Evolutionary conservation across 1,140 invertebrate genomes (phyloP).

Genomic region (Rhyzopertha dominica): DNA sequence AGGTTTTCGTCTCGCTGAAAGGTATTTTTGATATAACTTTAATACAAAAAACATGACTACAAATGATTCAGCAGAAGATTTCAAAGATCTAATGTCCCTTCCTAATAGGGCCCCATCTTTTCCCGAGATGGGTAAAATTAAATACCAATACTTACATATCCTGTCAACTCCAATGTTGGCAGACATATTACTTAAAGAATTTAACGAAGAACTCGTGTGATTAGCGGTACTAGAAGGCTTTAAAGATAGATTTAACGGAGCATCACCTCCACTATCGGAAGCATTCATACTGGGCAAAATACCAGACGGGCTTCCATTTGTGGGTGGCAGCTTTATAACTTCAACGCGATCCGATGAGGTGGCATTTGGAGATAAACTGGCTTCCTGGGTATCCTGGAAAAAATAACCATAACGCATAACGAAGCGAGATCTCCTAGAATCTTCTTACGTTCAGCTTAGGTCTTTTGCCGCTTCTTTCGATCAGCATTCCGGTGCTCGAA

Average conservation of each 20-base stretch:
- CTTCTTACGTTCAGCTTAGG: constrained; percentile 40
- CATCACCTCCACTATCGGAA: constrained; percentile 58
- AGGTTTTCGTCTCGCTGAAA: constrained; percentile 63
- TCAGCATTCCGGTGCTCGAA: constrained; percentile 42
- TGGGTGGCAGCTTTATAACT: constrained; percentile 68
- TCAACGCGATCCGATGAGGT: constrained; percentile 60
- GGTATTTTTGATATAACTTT: constrained; percentile 3
- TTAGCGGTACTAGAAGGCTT: constrained; percentile 56
- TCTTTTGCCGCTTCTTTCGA: constrained; percentile 52
- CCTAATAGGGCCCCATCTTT: too few relatives aligned
- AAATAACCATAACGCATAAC: constrained; percentile 2
- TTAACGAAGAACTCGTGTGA: constrained; percentile 50
- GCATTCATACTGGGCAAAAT: constrained; percentile 32
- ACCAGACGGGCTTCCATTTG: constrained; percentile 43
- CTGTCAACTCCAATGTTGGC: constrained; percentile 49
- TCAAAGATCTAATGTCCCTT: too few relatives aligned
- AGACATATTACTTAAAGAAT: constrained; percentile 53
- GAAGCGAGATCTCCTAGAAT: not conserved
- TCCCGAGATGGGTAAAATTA: too few relatives aligned
- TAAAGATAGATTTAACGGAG: constrained; percentile 74
- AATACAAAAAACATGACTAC: not conserved
- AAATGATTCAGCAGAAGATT: not conserved
- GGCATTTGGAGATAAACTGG: constrained; percentile 25
- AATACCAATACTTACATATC: constrained; percentile 55
- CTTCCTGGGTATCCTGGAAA: constrained; percentile 26